phyloP scores from a whole-genome alignment of 1,140 invertebrate species.

The Caenorhabditis latens region DNA sequence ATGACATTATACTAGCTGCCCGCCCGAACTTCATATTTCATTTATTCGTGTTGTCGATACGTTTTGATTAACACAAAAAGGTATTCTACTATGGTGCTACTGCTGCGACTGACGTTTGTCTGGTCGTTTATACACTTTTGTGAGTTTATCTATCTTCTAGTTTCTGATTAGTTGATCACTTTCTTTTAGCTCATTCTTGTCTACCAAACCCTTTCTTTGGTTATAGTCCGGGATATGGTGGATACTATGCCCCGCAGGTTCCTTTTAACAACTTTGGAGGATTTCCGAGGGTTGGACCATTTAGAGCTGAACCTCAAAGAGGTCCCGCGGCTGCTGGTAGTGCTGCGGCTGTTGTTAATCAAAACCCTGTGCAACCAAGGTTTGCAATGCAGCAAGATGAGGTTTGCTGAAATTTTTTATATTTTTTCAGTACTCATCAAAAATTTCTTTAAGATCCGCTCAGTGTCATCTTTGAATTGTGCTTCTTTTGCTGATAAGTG shows the following conservation, averaged over 20 bases:
- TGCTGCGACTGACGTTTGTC: constrained; percentile 28
- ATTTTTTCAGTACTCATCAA: background rate
- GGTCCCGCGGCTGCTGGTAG: background rate
- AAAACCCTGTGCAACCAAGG: constrained; percentile 30
- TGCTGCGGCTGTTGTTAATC: background rate
- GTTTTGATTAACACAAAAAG: constrained; percentile 33
- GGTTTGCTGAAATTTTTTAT: background rate
- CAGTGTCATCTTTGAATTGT: constrained; percentile 58
- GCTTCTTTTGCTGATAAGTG: constrained; percentile 60
- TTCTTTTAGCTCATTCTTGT: constrained; percentile 42
- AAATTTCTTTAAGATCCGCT: constrained; percentile 29
- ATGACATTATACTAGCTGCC: constrained; percentile 53
- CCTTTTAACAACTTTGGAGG: constrained; percentile 13
- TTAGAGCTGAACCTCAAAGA: constrained; percentile 50
- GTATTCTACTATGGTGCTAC: constrained; percentile 7
- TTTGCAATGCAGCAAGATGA: constrained; percentile 56
- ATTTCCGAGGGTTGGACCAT: constrained; percentile 46
- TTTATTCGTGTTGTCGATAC: constrained; percentile 49
- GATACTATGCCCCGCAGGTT: constrained; percentile 37
- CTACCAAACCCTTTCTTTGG: constrained; percentile 56
- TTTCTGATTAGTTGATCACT: background rate
- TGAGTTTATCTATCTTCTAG: background rate
- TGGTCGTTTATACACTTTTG: constrained; percentile 45
- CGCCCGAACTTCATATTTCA: constrained; percentile 41
- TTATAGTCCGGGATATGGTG: constrained; percentile 51